These are phyloP conservation scores for Habroteleia sp. DNA, from an alignment of 2,888 invertebrate species.

Conservation along the genomic window DNA sequence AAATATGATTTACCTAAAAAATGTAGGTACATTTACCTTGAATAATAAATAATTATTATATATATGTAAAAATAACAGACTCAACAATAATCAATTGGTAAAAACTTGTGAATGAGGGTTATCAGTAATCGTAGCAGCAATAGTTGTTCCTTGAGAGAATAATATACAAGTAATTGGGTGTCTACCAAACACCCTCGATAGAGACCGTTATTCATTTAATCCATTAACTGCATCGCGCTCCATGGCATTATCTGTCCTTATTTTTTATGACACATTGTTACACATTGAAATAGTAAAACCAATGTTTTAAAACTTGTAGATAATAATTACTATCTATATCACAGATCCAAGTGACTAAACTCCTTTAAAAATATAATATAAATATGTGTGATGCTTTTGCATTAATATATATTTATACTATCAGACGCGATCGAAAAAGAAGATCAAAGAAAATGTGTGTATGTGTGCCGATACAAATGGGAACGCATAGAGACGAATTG, in stretches of 20 bases:
- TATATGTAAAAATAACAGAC: slow-evolving; percentile 9
- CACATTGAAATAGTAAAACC: slow-evolving; percentile 76
- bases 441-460: slow-evolving; percentile 70
- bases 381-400: slow-evolving; percentile 75
- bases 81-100: slow-evolving; percentile 32
- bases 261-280: slow-evolving; percentile 67
- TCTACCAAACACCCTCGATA: slow-evolving; percentile 76
- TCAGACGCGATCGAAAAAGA: slow-evolving; percentile 72
- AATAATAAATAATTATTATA: slow-evolving; percentile 30
- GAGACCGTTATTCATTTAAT: slow-evolving; percentile 70
- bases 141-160: slow-evolving; percentile 67
- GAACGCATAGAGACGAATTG: slow-evolving; percentile 71
- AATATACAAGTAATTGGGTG: slow-evolving; percentile 66
- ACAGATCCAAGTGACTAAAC: slow-evolving; percentile 81
- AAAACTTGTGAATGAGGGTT: slow-evolving; percentile 55
- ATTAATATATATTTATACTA: slow-evolving; percentile 70
- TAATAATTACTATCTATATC: slow-evolving; percentile 81
- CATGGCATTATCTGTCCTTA: slow-evolving; percentile 73
- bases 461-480: slow-evolving; percentile 72
- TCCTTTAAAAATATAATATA: slow-evolving; percentile 80
- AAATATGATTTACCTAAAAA: too few species aligned
- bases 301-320: slow-evolving; percentile 77
- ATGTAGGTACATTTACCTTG: slow-evolving; percentile 45
- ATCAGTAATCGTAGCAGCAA: slow-evolving; percentile 69
- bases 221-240: slow-evolving; percentile 74